phyloP scores from a whole-genome alignment of 2,113 vertebrate genomes.

The Vicugna pacos region DNA sequence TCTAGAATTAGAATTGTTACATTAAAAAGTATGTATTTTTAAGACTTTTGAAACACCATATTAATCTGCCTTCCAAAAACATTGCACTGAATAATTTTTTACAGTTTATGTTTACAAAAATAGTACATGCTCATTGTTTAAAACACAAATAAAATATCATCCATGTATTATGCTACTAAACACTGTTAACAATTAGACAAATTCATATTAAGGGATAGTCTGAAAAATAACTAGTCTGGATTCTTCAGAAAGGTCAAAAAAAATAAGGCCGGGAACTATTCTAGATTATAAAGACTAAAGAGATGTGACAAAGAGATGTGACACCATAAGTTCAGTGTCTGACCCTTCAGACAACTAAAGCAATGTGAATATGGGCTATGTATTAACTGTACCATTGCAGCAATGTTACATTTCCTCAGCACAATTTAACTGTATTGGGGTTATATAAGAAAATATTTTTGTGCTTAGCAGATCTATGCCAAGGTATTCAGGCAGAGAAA shows the following conservation, averaged over 20 bases:
- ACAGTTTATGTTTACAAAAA: conserved; percentile 45
- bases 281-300: conserved; percentile 31
- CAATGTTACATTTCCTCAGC: conserved; percentile 14
- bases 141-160: conserved; percentile 53
- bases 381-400: conserved; percentile 21
- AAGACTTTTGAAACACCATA: conserved; percentile 47
- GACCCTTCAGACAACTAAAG: background rate
- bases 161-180: background rate
- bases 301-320: background rate
- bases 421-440: background rate
- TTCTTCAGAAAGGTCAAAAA: conserved; percentile 47
- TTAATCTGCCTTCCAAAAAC: conserved; percentile 41
- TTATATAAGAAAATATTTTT: conserved; percentile 61
- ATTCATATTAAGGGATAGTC: conserved; percentile 29
- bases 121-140: conserved; percentile 23
- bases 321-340: background rate
- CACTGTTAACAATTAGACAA: conserved; percentile 49
- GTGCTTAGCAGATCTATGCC: conserved; percentile 26
- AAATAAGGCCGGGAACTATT: background rate
- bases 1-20: conserved; percentile 30
- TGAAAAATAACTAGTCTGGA: conserved; percentile 54
- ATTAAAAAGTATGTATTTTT: conserved; percentile 21
- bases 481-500: conserved; percentile 48
- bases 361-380: background rate
- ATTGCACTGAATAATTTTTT: conserved; percentile 27